phyloP scores from a whole-genome alignment of 1,140 invertebrate genomes.

The Sycobia sp. region DNA sequence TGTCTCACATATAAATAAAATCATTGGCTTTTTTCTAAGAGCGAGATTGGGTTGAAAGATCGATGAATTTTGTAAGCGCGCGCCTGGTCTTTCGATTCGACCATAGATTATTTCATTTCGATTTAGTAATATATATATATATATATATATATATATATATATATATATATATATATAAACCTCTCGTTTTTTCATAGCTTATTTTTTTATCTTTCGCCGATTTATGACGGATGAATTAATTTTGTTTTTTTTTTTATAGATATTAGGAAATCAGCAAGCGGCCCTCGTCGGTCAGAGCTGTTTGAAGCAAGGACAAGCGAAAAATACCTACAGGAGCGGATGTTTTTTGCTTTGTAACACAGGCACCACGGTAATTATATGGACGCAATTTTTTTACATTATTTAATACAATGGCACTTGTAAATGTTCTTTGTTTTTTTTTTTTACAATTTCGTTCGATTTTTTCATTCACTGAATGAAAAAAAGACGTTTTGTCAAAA shows the following conservation, averaged over 20 bases:
- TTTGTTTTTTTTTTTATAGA: conserved; percentile 61
- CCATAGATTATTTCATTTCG: no score
- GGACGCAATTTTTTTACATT: neutral
- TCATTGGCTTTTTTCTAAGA: neutral
- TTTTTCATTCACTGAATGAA: no score
- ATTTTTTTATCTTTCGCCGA: neutral
- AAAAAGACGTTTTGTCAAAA: no score
- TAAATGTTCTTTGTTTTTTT: neutral
- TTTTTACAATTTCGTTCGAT: no score
- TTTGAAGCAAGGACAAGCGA: conserved; percentile 86
- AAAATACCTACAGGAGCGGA: conserved; percentile 96
- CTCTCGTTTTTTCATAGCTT: no score
- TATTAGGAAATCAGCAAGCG: conserved; percentile 93
- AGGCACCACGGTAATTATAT: conserved; percentile 70
- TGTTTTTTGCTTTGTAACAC: conserved; percentile 97
- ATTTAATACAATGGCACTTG: no score
- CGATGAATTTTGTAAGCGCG: no score
- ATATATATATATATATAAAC: no score
- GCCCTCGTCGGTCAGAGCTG: conserved; percentile 95
- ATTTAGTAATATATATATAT: no score
- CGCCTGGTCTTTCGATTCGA: no score
- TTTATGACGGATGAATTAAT: neutral
- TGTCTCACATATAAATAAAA: neutral
- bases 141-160: no score
- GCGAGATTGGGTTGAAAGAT: neutral